phyloP scores from a whole-genome alignment of 2,113 vertebrate species.

The Progne subis region DNA sequence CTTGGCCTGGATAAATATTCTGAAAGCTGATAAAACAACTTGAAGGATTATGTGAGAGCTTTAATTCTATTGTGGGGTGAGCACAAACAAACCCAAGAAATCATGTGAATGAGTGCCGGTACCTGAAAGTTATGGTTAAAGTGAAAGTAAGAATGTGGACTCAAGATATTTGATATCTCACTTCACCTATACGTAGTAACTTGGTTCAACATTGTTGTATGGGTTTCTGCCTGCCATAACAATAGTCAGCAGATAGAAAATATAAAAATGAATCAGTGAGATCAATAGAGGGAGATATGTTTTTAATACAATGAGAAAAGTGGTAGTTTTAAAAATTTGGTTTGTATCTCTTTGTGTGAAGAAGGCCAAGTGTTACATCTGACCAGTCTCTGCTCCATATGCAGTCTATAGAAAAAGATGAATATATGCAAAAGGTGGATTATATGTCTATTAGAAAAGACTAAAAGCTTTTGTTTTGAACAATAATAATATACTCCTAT shows the following conservation, averaged over 20 bases:
- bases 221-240: not conserved
- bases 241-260: not conserved
- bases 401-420: not conserved
- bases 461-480: not conserved
- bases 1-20: not conserved
- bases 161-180: not conserved
- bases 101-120: not conserved
- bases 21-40: not conserved
- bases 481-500: not conserved
- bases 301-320: not conserved
- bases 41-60: not conserved
- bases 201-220: not conserved
- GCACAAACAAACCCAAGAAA: not conserved
- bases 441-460: not conserved
- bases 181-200: not conserved
- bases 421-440: not conserved
- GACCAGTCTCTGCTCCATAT: not conserved
- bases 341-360: not conserved
- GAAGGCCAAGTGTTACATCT: not conserved
- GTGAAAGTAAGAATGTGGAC: not conserved
- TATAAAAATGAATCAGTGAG: not conserved
- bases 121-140: not conserved
- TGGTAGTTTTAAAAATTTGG: not conserved
- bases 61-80: not conserved
- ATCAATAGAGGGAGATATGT: not conserved